A percentile compares a stretch with the other conserved stretches of the same genome.
phyloP scores from a whole-genome alignment of 2,888 invertebrate genomes.

The Drosophila longiperda region DNA sequence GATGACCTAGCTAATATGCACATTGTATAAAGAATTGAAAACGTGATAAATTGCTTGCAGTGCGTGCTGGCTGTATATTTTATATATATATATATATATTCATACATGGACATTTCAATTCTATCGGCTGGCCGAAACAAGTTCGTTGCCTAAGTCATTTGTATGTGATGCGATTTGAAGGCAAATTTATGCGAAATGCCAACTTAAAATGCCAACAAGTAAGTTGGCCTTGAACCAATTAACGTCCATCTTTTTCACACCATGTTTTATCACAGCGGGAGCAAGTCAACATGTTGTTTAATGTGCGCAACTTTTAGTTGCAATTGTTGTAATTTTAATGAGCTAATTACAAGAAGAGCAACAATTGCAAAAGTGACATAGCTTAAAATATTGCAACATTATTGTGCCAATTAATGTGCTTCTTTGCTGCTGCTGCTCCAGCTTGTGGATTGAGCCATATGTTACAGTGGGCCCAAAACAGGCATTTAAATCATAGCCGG shows the following conservation, averaged over 20 bases:
- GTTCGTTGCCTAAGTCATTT: slow-evolving; percentile 64
- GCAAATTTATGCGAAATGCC: slow-evolving; percentile 46
- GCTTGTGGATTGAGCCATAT: slow-evolving; percentile 62
- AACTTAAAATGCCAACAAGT: slow-evolving; percentile 39
- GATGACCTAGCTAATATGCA: neutral
- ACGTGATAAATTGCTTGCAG: slow-evolving; percentile 3
- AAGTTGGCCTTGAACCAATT: slow-evolving; percentile 69
- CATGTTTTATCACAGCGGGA: slow-evolving; percentile 39
- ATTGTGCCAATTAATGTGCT: slow-evolving; percentile 50
- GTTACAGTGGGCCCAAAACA: slow-evolving; percentile 28
- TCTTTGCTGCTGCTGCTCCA: slow-evolving; percentile 51
- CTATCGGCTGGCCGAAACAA: slow-evolving; percentile 40
- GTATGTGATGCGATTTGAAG: slow-evolving; percentile 45
- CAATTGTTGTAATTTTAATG: slow-evolving; percentile 26
- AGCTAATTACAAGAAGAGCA: slow-evolving; percentile 46
- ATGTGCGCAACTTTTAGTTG: neutral
- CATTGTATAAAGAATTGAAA: neutral
- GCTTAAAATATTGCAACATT: slow-evolving; percentile 40
- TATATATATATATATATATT: neutral
- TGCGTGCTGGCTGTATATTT: slow-evolving; percentile 22
- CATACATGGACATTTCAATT: slow-evolving; percentile 23
- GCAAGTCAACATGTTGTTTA: neutral
- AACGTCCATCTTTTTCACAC: slow-evolving; percentile 32
- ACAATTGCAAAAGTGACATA: slow-evolving; percentile 59
- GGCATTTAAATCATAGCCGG: neutral